Evolutionary conservation across 2,797 vertebrate species (phyloP), one percentile per base, ranked within the genome.

Genomic region (Poeciliopsis infans): DNA sequence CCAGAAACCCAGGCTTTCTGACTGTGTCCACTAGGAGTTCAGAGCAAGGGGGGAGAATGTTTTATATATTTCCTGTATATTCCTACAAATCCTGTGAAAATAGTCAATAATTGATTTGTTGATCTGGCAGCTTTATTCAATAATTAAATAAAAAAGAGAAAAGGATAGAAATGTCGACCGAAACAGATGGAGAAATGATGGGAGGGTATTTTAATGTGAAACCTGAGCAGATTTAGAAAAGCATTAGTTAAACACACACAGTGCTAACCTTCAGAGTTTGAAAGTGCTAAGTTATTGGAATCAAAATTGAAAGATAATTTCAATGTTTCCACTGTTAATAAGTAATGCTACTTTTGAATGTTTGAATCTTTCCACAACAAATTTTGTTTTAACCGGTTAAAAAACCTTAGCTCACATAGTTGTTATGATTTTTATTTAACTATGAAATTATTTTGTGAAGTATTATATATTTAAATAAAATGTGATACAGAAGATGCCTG

Each of bases 171-270:
- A 87, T 41, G 41, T 23, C 23, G 76, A 87, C 72, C 82, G 81
- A 82, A 90, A 79, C 72, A 82, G 72, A 82, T 72, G 70, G 72
- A 77, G 75, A 59, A 64, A 41, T 70, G 41, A 70, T 33, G 55
- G 73, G 80, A 84, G 80, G 79, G 55, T 85, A 84, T 86, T 88
- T 59, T 80, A 87, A 82, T 11, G 33, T 64, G 59, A 64, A 10
- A 18, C 36, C 64, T 39, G 36, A 39, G 8, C 36, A 39, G 36
- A 4, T 11, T 39, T 39, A 66, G 39, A 36, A 64, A 61, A 7
- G 28, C 59, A 64, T 13, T 16, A 61, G 5, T 33, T 61, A 64
- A 16, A 64, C 64, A 66, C 18, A 64, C 18, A 11, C 64, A 25
- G 66, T 12, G 0, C 41, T 43, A 69, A n/a, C 41, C 66, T 45